Conservation (phyloP, 2,113 vertebrate genomes). For the Chauna torquata region DNA sequence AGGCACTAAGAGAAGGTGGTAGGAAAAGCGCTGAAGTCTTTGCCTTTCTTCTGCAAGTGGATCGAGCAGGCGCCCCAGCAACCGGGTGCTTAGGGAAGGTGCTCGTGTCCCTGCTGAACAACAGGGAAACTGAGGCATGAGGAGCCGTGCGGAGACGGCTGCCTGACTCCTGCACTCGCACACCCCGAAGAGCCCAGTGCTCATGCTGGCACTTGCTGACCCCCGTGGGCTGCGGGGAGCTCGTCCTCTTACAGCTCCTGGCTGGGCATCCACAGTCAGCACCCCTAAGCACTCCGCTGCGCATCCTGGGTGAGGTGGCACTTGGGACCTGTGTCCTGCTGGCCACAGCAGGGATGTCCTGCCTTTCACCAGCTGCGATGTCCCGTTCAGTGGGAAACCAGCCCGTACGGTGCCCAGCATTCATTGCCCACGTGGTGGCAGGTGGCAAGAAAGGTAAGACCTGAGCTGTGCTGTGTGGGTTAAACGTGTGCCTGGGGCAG, state of each 20-base stretch:
- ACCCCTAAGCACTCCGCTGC: neutral
- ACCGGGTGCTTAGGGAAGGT: neutral
- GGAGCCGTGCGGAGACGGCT: neutral
- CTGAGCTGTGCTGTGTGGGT: neutral
- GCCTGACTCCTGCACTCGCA: neutral
- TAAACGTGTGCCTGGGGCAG: neutral
- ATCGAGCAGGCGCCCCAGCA: neutral
- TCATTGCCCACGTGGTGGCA: neutral
- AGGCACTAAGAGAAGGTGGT: neutral
- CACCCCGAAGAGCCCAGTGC: neutral
- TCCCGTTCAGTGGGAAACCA: neutral
- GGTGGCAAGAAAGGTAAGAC: neutral
- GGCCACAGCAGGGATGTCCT: neutral
- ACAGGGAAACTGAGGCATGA: neutral
- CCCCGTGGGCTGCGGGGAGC: neutral
- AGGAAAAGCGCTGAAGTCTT: neutral
- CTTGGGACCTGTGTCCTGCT: neutral
- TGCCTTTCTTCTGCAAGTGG: neutral
- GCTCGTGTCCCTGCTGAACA: neutral
- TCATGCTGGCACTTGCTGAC: neutral
- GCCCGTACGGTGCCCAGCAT: fast-evolving
- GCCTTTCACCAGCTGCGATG: neutral
- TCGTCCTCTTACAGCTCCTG: neutral
- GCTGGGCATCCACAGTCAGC: neutral
- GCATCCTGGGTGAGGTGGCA: neutral